Conservation (phyloP, 2,113 vertebrate genomes). For the Serilophus lunatus region DNA sequence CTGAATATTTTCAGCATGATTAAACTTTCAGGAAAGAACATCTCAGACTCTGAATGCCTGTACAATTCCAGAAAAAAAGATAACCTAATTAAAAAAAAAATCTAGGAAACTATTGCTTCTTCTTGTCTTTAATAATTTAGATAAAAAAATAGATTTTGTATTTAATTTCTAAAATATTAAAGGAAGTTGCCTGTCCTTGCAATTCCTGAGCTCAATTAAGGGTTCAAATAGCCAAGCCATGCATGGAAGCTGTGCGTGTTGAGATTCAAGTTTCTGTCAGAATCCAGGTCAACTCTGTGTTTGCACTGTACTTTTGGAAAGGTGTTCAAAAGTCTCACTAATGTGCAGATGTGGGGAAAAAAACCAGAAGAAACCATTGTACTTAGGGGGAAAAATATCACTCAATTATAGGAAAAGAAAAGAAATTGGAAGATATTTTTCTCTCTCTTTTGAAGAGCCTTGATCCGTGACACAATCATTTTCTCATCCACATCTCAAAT, state of each 20-base stretch:
- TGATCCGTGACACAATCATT: background rate
- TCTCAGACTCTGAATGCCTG: background rate
- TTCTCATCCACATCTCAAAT: background rate
- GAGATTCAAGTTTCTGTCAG: background rate
- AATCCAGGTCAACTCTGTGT: background rate
- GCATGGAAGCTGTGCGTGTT: background rate
- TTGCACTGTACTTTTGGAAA: background rate
- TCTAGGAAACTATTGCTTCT: background rate
- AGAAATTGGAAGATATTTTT: background rate
- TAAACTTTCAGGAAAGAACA: background rate
- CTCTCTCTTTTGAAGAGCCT: background rate
- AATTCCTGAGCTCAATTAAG: background rate
- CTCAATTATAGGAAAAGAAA: background rate
- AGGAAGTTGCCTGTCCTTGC: background rate
- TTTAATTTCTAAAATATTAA: background rate
- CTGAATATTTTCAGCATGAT: background rate
- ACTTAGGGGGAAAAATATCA: background rate
- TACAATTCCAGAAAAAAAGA: background rate
- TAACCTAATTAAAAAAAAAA: background rate
- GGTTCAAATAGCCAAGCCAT: background rate
- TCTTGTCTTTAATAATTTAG: background rate
- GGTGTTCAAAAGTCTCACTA: background rate
- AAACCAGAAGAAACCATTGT: background rate
- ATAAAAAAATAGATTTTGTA: background rate
- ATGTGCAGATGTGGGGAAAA: background rate